phyloP scores from a whole-genome alignment of 2,797 vertebrate genomes.

The Myotis daubentonii region DNA sequence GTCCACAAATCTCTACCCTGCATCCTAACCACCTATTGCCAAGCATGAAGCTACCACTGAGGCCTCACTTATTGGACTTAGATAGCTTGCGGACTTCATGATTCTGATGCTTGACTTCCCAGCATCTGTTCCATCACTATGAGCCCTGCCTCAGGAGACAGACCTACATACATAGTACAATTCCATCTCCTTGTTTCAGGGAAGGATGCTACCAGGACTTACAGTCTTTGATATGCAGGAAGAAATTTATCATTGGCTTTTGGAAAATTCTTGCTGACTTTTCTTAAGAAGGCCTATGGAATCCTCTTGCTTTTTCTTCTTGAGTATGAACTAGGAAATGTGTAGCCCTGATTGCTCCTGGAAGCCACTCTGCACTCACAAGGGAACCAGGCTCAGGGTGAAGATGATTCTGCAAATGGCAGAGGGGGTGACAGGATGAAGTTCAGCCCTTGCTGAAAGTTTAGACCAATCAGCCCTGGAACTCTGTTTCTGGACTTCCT shows the following conservation, averaged over 20 bases:
- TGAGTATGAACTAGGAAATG: neutral
- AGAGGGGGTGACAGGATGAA: neutral
- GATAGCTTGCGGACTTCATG: neutral
- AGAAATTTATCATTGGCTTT: neutral
- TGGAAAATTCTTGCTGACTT: neutral
- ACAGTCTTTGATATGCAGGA: neutral
- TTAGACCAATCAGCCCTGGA: neutral
- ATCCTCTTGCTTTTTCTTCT: neutral
- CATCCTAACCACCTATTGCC: neutral
- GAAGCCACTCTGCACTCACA: neutral
- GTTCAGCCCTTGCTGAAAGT: neutral
- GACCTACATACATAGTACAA: neutral
- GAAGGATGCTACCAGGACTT: neutral
- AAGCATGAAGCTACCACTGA: neutral
- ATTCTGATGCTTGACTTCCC: neutral
- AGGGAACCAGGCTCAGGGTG: neutral
- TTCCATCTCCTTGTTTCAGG: neutral
- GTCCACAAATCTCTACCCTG: neutral
- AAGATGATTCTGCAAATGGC: neutral
- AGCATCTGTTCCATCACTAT: neutral
- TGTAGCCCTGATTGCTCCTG: neutral
- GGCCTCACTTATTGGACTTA: neutral
- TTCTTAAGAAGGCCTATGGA: neutral
- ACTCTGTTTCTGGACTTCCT: neutral
- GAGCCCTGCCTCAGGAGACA: neutral